These are phyloP conservation scores for Cotesia congregata DNA, from an alignment of 2,888 invertebrate genomes.

Conservation along the genomic window DNA sequence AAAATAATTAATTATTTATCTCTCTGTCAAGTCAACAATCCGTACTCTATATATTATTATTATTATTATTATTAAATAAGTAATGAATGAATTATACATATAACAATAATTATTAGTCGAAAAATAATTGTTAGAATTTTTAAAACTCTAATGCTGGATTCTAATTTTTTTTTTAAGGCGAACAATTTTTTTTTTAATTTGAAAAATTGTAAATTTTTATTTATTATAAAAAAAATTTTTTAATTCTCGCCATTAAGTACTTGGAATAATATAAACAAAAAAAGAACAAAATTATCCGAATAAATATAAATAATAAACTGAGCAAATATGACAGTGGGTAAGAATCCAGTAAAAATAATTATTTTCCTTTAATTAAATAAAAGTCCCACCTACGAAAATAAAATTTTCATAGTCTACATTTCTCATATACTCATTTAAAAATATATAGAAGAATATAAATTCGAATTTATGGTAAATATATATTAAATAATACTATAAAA, in stretches of 20 bases:
- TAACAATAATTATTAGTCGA: background rate
- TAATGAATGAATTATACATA: conserved; percentile 9
- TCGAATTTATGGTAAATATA: conserved; percentile 51
- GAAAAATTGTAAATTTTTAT: too few species aligned
- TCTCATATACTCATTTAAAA: conserved; percentile 66
- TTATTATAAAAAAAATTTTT: too few species aligned
- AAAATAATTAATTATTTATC: conserved; percentile 45
- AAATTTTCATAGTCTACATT: conserved; percentile 65
- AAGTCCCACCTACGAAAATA: conserved; percentile 65
- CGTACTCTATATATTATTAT: conserved; percentile 55
- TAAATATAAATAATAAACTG: conserved; percentile 35
- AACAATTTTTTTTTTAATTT: too few species aligned
- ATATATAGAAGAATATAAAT: conserved; percentile 54
- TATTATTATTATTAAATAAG: conserved; percentile 10
- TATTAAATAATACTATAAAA: conserved; percentile 31
- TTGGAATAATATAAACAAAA: background rate
- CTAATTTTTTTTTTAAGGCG: too few species aligned
- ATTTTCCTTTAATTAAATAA: conserved; percentile 48
- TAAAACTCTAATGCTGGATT: background rate
- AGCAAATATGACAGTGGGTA: conserved; percentile 22
- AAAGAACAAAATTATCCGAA: background rate
- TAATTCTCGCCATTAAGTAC: too few species aligned
- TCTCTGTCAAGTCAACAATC: conserved; percentile 56
- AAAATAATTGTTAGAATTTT: background rate
- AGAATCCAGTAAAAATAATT: conserved; percentile 22